Evolutionary conservation across 2,888 invertebrate species (phyloP), one percentile per base, ranked within the genome.

Genomic region (Noctua comes): DNA sequence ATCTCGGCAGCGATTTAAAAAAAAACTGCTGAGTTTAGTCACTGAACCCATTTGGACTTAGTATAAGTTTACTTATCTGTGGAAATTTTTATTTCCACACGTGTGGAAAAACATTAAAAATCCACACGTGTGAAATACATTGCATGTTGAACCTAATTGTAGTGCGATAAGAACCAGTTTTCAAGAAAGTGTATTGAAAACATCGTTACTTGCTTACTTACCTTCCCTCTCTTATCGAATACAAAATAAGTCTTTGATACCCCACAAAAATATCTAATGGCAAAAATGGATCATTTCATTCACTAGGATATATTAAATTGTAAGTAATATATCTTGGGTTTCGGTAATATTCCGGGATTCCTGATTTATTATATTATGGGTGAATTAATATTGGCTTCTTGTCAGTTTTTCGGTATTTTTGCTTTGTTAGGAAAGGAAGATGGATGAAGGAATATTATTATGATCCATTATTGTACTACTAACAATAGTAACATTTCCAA

Each of bases 331-430:
- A 83, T 83, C 27, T 68, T 48, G 62, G 80, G n/a, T 54, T 64
- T 64, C 31, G 2, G 57, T 75, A 64, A 48, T 48, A 80, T 76
- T 40, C 27, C 62, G 21, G n/a, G 83, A 76, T 83, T 40, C 7
- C 31, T 68, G 77, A 80, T 83, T 83, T 83, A 83, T 83, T 57
- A 76, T 68, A 68, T 48, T 68, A 76, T 48, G 8, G 24, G 54
- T 48, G 54, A 64, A 83, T 82, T 68, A 62, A 40, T 68, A 68
- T 83, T 64, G 64, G 54, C 36, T 82, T 76, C 59, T n/a, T 54
- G 76, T 82, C 51, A 59, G 83, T 31, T 36, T 6, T 13, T 2
- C 8, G 46, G 62, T 80, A 68, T 62, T 65, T 73, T 73, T 73
- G 24, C 73, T 66, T 80, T 82, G 62, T 80, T 68, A 51, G 8